Percentiles rank a stretch among this genome's conserved stretches.
phyloP scores from a whole-genome alignment of 2,113 vertebrate species.

The Limnothrissa miodon region DNA sequence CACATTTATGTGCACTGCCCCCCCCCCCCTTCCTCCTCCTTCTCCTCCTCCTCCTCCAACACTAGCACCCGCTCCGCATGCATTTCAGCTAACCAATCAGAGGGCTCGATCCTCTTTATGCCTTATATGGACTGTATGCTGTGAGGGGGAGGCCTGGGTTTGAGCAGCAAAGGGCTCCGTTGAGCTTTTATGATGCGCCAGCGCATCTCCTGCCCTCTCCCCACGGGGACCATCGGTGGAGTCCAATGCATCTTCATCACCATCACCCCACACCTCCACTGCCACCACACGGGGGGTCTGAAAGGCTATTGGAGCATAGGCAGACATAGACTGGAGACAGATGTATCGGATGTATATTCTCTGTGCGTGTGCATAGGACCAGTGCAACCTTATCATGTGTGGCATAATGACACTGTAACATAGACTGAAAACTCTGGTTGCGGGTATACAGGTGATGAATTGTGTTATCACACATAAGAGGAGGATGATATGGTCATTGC shows the following conservation, averaged over 20 bases:
- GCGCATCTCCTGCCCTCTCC: slow-evolving; percentile 1
- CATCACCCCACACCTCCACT: not conserved
- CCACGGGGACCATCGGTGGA: slow-evolving; percentile 2
- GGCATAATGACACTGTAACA: no score
- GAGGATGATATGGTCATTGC: no score
- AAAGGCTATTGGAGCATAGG: not conserved
- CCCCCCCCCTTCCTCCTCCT: slow-evolving; percentile 22
- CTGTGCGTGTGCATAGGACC: not conserved
- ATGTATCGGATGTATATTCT: not conserved
- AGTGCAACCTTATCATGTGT: no score
- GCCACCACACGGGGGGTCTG: not conserved
- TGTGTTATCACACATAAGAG: not conserved
- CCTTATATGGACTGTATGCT: slow-evolving; percentile 50
- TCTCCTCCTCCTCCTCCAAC: slow-evolving; percentile 25
- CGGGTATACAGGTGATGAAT: no score
- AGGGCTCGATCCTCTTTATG: slow-evolving; percentile 24
- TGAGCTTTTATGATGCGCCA: slow-evolving; percentile 40
- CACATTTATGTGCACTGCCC: slow-evolving; percentile 24
- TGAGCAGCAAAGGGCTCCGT: slow-evolving; percentile 27
- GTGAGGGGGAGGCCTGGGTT: slow-evolving; percentile 22
- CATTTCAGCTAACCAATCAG: slow-evolving; percentile 43
- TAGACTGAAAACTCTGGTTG: no score
- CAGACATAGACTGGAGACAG: not conserved
- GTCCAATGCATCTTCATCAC: not conserved
- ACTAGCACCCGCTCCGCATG: slow-evolving; percentile 30